Percentiles rank a stretch among this genome's conserved stretches.
Conservation (phyloP, 1,140 invertebrate genomes). For the Eulimnadia texana region DNA sequence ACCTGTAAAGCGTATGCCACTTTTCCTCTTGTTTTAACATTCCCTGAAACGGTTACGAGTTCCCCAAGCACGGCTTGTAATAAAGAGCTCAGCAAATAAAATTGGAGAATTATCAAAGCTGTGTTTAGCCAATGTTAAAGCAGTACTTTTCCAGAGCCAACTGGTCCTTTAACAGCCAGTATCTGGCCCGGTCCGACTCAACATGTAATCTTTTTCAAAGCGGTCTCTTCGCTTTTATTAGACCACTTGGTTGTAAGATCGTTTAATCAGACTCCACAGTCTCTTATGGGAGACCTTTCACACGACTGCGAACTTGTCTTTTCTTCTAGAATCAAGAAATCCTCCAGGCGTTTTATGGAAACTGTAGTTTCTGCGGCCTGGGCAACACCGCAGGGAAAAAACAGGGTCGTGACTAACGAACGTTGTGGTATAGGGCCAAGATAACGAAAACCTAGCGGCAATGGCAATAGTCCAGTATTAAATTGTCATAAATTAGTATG, state of each 20-base stretch:
- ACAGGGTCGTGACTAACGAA: slow-evolving; percentile 32
- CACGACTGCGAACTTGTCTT: neutral
- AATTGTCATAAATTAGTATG: neutral
- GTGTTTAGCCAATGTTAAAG: slow-evolving; percentile 26
- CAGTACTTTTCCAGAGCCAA: slow-evolving; percentile 57
- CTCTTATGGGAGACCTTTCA: slow-evolving; percentile 27
- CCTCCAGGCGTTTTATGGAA: slow-evolving; percentile 28
- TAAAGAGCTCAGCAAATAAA: slow-evolving; percentile 61
- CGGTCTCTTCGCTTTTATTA: neutral
- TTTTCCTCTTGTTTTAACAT: slow-evolving; percentile 51
- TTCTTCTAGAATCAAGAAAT: slow-evolving; percentile 10
- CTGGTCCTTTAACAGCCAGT: slow-evolving; percentile 49
- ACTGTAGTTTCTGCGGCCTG: slow-evolving; percentile 26
- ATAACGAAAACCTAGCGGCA: slow-evolving; percentile 32
- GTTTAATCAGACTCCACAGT: too few relatives aligned
- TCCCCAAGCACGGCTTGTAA: slow-evolving; percentile 67
- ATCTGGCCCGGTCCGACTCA: slow-evolving; percentile 29
- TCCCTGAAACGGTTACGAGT: slow-evolving; percentile 48
- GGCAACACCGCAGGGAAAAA: slow-evolving; percentile 32
- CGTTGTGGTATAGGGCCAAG: slow-evolving; percentile 31
- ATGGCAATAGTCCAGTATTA: too few relatives aligned
- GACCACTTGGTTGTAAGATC: slow-evolving; percentile 28
- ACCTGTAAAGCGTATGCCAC: slow-evolving; percentile 81
- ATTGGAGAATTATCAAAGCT: too few relatives aligned
- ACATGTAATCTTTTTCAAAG: slow-evolving; percentile 26